These are phyloP conservation scores for Phataginus tricuspis DNA, from an alignment of 2,797 vertebrate genomes.

Conservation along the genomic window DNA sequence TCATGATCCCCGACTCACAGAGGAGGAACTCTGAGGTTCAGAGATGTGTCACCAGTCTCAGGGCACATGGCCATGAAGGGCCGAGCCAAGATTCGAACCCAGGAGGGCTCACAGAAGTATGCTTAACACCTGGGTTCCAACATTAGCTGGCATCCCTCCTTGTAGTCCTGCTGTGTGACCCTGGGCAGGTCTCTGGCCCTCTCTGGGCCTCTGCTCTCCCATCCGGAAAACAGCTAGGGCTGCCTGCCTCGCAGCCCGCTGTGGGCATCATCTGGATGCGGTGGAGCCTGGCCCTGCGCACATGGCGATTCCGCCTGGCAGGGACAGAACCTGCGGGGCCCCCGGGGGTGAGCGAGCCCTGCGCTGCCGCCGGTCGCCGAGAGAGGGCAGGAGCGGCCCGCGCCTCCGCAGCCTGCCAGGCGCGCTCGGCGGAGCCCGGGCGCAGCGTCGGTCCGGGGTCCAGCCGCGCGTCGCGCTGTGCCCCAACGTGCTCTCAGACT, in stretches of 20 bases:
- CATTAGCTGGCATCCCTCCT: conserved; percentile 55
- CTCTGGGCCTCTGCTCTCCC: background rate
- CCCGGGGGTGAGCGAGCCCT: background rate
- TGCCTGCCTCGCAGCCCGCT: background rate
- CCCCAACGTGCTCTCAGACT: fast-evolving
- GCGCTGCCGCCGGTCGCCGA: conserved; percentile 82
- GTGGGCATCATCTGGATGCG: background rate
- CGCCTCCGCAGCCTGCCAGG: background rate
- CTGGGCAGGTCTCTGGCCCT: background rate
- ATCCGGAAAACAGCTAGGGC: background rate
- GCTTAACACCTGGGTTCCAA: conserved; percentile 60
- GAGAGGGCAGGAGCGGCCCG: conserved; percentile 94
- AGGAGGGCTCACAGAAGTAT: background rate
- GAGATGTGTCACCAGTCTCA: background rate
- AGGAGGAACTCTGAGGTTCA: background rate
- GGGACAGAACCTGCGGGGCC: fast-evolving
- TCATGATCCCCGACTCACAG: background rate
- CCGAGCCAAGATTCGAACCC: background rate
- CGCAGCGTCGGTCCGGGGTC: fast-evolving
- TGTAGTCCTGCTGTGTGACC: background rate
- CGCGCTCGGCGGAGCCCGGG: fast-evolving
- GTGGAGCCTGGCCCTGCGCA: background rate
- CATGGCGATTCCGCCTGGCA: fast-evolving
- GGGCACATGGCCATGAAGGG: too few relatives aligned
- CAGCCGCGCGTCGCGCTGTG: too few relatives aligned